Conservation (phyloP, 1,140 invertebrate genomes). For the Orchestia grillus region DNA sequence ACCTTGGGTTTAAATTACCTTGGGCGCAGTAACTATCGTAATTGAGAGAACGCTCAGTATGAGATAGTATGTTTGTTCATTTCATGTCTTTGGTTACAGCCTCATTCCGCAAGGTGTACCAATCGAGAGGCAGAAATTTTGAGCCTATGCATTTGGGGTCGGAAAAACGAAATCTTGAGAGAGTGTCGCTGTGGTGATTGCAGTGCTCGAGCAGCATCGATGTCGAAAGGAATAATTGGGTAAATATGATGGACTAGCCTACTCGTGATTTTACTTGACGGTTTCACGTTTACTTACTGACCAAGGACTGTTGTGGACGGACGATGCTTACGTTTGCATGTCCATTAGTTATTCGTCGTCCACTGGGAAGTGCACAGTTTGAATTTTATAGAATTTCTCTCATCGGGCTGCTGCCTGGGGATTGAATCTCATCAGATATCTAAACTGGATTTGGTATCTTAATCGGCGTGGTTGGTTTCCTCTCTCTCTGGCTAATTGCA, state of each 20-base stretch:
- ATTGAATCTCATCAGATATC: slow-evolving; percentile 48
- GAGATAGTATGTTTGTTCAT: too few species aligned
- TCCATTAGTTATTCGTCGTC: slow-evolving; percentile 2
- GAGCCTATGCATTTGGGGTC: not conserved
- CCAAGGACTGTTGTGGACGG: not conserved
- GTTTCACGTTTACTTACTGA: not conserved
- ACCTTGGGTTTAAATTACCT: too few species aligned
- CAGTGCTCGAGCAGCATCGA: too few species aligned
- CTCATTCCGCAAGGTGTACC: not conserved
- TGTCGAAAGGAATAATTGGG: not conserved
- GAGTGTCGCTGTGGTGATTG: not conserved
- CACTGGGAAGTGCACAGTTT: not conserved
- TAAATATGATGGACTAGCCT: not conserved
- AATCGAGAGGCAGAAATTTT: not conserved
- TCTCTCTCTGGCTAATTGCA: slow-evolving; percentile 50
- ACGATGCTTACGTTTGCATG: not conserved
- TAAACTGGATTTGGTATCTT: slow-evolving; percentile 56
- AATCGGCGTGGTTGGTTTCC: slow-evolving; percentile 38
- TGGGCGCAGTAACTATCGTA: too few species aligned
- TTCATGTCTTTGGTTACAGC: too few species aligned
- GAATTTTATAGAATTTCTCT: slow-evolving; percentile 12
- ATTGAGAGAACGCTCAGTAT: too few species aligned
- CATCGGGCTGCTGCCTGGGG: not conserved
- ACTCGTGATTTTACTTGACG: not conserved
- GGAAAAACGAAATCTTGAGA: not conserved